Evolutionary conservation across 1,140 invertebrate species (phyloP), one percentile per base, ranked within the genome.

Genomic region (Achatina immaculata): DNA sequence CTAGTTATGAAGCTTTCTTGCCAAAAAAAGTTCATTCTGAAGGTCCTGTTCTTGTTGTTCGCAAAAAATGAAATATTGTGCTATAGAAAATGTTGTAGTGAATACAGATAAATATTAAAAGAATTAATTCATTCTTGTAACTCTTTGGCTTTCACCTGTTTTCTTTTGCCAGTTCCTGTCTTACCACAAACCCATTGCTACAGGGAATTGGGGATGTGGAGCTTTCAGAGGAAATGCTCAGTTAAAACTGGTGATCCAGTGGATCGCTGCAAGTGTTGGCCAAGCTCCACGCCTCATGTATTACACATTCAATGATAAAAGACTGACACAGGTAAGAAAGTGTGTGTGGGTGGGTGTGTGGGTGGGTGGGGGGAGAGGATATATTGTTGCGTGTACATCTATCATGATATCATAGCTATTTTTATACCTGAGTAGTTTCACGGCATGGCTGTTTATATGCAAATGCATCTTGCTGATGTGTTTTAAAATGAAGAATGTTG

Each of bases 181-280:
- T 40, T 62, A 81, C 71, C 79, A 83, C 24, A 76, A 82, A 48
- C 83, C 95, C 3, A 93, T 99, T 38, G 96, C 97, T 0, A 98
- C 97, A 0, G 98, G 98, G 45, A 99, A 99, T 91, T 99, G 98
- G 98, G 98, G 98, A 16, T 99, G 98, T 92, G 98, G 98, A 2
- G 97, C 95, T 0, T 99, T 96, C 89, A 93, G 94, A 19, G 97
- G 97, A 2, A 94, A 98, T 88, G 93, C 95, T 0, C 92, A 94
- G 43, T 90, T 99, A 0, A 99, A 90, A 83, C 81, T 83, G 55
- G 78, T 84, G 78, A 58, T 88, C 24, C 85, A 99, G 92, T 93
- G 89, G 90, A 84, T 85, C 93, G 96, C 96, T 19, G 95, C 96
- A 75, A 90, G 94, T 2, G 91, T 94, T 45, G 93, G 94, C 3